A percentile compares a stretch with the other conserved stretches of the same genome.
Evolutionary conservation across 2,113 vertebrate genomes (phyloP).

Genomic region (Prinia subflava): DNA sequence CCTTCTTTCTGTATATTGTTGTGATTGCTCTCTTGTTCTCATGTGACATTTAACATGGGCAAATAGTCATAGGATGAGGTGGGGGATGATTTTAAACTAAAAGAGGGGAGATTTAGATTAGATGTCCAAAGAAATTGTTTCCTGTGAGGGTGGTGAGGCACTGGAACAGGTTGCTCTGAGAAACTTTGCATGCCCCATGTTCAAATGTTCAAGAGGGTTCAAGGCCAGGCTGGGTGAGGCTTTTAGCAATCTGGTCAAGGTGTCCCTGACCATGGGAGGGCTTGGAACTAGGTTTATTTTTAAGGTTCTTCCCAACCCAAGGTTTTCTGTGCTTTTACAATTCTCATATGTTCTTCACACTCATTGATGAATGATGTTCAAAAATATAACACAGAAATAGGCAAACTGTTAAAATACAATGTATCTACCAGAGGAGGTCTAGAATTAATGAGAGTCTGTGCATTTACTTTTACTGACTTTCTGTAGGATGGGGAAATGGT

Average conservation of each 20-base stretch:
- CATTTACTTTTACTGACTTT: not conserved
- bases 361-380: not conserved
- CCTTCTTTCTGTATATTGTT: not conserved
- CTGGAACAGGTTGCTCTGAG: not conserved
- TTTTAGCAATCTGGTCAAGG: not conserved
- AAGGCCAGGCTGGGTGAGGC: not conserved
- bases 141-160: not conserved
- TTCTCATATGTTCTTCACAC: not conserved
- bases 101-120: not conserved
- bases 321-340: not conserved
- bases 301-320: not conserved
- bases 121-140: not conserved
- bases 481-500: not conserved
- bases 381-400: not conserved
- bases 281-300: not conserved
- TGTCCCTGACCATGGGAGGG: not conserved
- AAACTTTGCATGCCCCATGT: not conserved
- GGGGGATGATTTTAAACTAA: not conserved
- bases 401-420: not conserved
- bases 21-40: not conserved
- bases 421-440: not conserved
- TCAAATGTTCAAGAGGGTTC: not conserved
- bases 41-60: accelerated
- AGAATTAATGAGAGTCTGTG: not conserved
- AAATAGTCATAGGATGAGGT: not conserved